Conservation (phyloP, 2,888 invertebrate genomes). For the Palloptera scutellata region DNA sequence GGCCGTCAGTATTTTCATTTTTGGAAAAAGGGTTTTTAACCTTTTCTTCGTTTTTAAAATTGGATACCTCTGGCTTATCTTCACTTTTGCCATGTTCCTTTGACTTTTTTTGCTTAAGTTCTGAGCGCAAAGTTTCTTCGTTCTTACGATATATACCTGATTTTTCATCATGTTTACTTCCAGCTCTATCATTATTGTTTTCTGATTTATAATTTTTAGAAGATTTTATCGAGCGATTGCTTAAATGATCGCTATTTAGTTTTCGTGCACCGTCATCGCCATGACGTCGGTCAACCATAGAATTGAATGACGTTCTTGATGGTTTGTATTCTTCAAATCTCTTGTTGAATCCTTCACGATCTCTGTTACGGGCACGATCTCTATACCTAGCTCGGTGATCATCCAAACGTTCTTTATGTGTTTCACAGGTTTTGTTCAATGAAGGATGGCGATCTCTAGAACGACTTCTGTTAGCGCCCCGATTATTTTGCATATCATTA, state of each 20-base stretch:
- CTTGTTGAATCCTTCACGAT: slow-evolving; percentile 29
- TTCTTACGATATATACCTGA: too few relatives aligned
- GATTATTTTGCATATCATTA: slow-evolving; percentile 28
- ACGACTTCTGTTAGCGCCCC: slow-evolving; percentile 25
- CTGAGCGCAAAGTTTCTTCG: too few relatives aligned
- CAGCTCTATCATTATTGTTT: neutral
- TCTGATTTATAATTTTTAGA: neutral
- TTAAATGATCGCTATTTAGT: too few relatives aligned
- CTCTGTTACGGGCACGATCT: slow-evolving; percentile 25
- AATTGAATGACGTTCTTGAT: too few relatives aligned
- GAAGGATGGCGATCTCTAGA: slow-evolving; percentile 24
- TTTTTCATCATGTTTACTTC: neutral
- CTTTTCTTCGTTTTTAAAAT: neutral
- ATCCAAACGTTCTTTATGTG: slow-evolving; percentile 36
- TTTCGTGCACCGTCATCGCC: too few relatives aligned
- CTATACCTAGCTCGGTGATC: slow-evolving; percentile 43
- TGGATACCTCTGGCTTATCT: slow-evolving; percentile 5
- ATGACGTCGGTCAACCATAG: too few relatives aligned
- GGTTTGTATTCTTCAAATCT: slow-evolving; percentile 37
- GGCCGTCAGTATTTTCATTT: slow-evolving; percentile 7
- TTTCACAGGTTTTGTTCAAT: slow-evolving; percentile 32
- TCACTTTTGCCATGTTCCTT: neutral
- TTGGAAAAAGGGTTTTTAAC: slow-evolving; percentile 13
- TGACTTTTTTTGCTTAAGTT: too few relatives aligned
- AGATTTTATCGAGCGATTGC: too few relatives aligned